Conservation (phyloP, 2,888 invertebrate species). For the Amaurobius ferox region DNA sequence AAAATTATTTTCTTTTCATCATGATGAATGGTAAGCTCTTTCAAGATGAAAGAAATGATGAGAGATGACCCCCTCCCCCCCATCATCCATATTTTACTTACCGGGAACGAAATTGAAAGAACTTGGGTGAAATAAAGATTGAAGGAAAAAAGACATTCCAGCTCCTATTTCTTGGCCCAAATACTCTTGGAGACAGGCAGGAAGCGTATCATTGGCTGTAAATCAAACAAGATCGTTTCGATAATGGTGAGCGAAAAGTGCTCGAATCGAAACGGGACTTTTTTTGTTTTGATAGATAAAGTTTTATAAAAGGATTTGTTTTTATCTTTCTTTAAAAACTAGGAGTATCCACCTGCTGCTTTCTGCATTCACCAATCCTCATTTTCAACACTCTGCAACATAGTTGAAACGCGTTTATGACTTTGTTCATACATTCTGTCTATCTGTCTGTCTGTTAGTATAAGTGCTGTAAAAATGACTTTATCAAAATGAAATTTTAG, state of each 20-base stretch:
- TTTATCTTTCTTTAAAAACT: too few species aligned
- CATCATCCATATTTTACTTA: neutral
- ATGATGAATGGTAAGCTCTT: neutral
- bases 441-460: too few species aligned
- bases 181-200: slow-evolving; percentile 44
- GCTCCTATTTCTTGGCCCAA: slow-evolving; percentile 41
- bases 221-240: slow-evolving; percentile 67
- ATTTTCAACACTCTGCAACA: too few species aligned
- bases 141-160: neutral
- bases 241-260: slow-evolving; percentile 28
- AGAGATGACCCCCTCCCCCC: neutral
- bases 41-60: neutral
- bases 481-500: too few species aligned
- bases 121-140: neutral
- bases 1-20: neutral
- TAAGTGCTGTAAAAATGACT: too few species aligned
- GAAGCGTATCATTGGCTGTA: slow-evolving; percentile 64
- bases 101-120: neutral
- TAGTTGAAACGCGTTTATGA: too few species aligned
- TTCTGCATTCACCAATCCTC: too few species aligned
- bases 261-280: neutral
- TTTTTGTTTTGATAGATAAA: neutral
- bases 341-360: too few species aligned
- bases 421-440: too few species aligned
- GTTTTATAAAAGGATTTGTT: too few species aligned